phyloP scores from a whole-genome alignment of 64 coral and sea anemone species.

The Montipora cactus region DNA sequence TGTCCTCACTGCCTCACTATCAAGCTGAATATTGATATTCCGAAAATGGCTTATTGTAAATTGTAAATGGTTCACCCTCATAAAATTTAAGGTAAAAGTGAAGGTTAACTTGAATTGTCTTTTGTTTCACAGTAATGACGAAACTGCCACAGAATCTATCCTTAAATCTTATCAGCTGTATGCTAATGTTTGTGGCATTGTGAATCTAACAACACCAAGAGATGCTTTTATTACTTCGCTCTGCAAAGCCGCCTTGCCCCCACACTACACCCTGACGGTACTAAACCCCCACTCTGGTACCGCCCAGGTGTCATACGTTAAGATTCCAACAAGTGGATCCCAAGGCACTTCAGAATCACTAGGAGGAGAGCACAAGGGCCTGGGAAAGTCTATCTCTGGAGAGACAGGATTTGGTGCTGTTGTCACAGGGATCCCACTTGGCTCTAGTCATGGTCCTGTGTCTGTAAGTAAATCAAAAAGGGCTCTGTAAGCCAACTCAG shows the following conservation, averaged over 20 bases:
- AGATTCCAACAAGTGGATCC: conserved; percentile 48
- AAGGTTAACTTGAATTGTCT: neutral
- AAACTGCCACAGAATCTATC: conserved; percentile 87
- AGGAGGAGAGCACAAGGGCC: conserved; percentile 37
- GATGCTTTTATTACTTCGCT: conserved; percentile 98
- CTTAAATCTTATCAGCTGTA: conserved; percentile 91
- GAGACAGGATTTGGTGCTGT: conserved; percentile 74
- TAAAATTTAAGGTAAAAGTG: no score
- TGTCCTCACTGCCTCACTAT: no score
- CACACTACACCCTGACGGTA: conserved; percentile 94
- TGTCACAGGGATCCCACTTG: conserved; percentile 79
- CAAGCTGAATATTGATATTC: no score
- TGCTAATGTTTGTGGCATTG: conserved; percentile 88
- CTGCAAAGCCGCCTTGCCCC: conserved; percentile 92
- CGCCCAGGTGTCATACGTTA: conserved; percentile 88
- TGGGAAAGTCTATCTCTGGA: conserved; percentile 33
- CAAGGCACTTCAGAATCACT: conserved; percentile 62
- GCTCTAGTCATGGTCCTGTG: conserved; percentile 92
- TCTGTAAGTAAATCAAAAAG: conserved; percentile 64
- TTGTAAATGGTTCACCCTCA: no score
- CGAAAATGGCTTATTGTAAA: no score
- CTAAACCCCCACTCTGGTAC: conserved; percentile 90
- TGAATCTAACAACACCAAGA: conserved; percentile 83
- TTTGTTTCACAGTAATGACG: conserved; percentile 88
- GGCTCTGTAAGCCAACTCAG: neutral